Base-by-base conservation (phyloP, 1,140 invertebrate species). In the Dendroctonus ponderosae region DNA sequence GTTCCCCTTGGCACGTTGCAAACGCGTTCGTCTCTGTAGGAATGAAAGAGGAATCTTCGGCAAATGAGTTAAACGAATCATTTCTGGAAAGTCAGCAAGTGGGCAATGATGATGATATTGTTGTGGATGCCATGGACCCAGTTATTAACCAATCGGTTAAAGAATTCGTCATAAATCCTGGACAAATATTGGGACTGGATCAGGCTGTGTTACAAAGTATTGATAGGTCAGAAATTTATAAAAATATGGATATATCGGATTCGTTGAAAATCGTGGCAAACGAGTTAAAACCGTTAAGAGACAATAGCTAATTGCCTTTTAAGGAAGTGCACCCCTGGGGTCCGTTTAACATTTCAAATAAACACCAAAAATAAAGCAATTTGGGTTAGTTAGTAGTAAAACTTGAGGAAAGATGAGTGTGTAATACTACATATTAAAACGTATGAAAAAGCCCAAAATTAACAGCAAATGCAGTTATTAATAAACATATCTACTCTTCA, bases 191-290 rank as follows among this genome's bases (percentile, higher is more conserved):
- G 61, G 89, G 92, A 4, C 77, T 98, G 26, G 94, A 97, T 81
- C 90, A 94, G 74, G 94, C 94, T 2, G 89, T 97, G 68, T 79
- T 97, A 11, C 91, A 94, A 75, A 93, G 93, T 74, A 96, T 98
- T 67, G 94, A 96, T 71, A 85, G 62, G 60, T 62, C 26, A 62
- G 26, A 26, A 26, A 26, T 26, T 26, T 26, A 26, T 26, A 1
- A 26, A 26, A 26, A 26, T 26, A 26, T 26, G 26, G 26, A 26
- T 2, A 26, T 26, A 26, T 26, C 26, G 26, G 26, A 26, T 26
- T 26, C 1, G 26, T 26, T 26, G 26, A 26, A 26, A 26, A 26
- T 3, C 26, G 26, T 26, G 26, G 26, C 26, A 26, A 26, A 26
- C 3, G 26, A 26, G 26, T 26, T 26, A 26, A 26, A 26, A 26